Evolutionary conservation across 2,113 vertebrate genomes (phyloP).

Genomic region (Chunga burmeisteri): DNA sequence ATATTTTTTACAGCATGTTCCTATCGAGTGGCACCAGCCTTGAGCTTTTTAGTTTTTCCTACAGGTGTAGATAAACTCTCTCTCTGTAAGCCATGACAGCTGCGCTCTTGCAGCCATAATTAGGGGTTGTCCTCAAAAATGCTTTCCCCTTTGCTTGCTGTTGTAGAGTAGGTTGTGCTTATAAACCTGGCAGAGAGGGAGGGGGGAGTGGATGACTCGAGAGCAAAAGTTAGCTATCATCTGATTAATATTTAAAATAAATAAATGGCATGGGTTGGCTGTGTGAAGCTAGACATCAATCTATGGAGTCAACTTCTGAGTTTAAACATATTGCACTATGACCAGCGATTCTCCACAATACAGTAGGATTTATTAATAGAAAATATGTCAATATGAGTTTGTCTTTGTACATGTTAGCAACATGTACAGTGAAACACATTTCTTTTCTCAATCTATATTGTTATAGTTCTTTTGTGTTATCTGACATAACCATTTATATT

Average conservation of each 20-base stretch:
- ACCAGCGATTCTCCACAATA: conserved; percentile 45
- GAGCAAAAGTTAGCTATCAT: not conserved
- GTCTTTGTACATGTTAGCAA: conserved; percentile 55
- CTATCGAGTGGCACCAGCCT: not conserved
- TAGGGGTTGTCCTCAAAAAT: not conserved
- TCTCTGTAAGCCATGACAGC: not conserved
- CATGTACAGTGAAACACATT: conserved; percentile 43
- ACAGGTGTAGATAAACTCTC: not conserved
- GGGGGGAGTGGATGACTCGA: not conserved
- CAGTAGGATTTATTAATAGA: conserved; percentile 58
- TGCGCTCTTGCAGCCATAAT: not conserved
- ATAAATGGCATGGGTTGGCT: not conserved
- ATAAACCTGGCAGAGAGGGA: not conserved
- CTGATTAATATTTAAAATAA: not conserved
- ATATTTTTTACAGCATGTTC: not conserved
- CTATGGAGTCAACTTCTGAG: not conserved
- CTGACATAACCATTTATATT: conserved; percentile 61
- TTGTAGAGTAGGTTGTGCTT: not conserved
- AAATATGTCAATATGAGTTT: conserved; percentile 46
- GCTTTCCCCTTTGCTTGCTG: not conserved
- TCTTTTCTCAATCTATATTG: conserved; percentile 36
- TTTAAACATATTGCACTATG: conserved; percentile 55
- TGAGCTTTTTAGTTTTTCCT: not conserved
- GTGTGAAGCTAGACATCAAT: not conserved
- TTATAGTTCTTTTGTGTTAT: conserved; percentile 61